Conservation (phyloP, 2,113 vertebrate species). For the Philantomba maxwellii region DNA sequence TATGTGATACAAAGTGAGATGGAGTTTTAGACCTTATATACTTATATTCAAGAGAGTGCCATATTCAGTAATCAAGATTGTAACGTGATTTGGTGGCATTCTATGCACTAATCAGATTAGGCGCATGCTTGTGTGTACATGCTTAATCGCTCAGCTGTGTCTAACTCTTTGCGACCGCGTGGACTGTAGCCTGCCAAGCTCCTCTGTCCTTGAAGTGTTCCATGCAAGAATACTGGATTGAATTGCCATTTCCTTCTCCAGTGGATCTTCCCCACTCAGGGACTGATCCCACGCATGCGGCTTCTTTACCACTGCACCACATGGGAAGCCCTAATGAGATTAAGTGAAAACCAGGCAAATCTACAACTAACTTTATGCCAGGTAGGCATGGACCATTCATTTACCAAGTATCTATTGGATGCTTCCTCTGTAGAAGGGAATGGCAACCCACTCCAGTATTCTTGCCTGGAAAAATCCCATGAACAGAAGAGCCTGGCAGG, state of each 20-base stretch:
- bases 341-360: not conserved
- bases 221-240: not conserved
- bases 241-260: not conserved
- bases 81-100: not conserved
- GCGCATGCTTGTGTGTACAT: not conserved
- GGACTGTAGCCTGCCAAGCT: not conserved
- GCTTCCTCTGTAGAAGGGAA: not conserved
- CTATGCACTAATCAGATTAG: not conserved
- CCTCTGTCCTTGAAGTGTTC: not conserved
- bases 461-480: not conserved
- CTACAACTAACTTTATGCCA: not conserved
- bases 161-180: fast-evolving
- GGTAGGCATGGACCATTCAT: not conserved
- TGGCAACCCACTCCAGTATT: not conserved
- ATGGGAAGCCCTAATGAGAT: not conserved
- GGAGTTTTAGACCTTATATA: not conserved
- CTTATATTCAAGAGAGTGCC: not conserved
- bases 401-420: not conserved
- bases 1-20: not conserved
- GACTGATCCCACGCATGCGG: fast-evolving
- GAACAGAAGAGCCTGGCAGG: not conserved
- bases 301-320: not conserved
- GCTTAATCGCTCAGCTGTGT: not conserved
- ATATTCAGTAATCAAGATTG: not conserved
- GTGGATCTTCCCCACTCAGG: not conserved